phyloP scores from a whole-genome alignment of 1,140 invertebrate species.

The Rhynchophorus ferrugineus region DNA sequence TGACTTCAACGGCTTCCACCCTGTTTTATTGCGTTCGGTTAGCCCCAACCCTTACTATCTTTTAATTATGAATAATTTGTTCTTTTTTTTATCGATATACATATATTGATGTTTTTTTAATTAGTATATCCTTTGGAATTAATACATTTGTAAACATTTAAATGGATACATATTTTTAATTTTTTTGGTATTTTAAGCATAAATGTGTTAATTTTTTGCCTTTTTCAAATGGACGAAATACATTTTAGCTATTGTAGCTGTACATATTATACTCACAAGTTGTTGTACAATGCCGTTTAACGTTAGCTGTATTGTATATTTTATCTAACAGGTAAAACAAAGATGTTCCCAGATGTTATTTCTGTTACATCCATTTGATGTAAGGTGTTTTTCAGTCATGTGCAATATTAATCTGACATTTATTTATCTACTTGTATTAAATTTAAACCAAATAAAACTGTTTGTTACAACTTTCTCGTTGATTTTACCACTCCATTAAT shows the following conservation, averaged over 20 bases:
- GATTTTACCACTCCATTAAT: not conserved
- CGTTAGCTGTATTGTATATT: constrained; percentile 31
- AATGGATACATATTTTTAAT: constrained; percentile 24
- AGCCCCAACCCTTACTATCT: not conserved
- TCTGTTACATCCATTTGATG: constrained; percentile 39
- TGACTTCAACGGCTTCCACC: not conserved
- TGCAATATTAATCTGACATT: constrained; percentile 42
- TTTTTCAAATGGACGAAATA: constrained; percentile 38
- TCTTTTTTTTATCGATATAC: constrained; percentile 23
- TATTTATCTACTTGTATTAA: constrained; percentile 43
- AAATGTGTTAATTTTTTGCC: constrained; percentile 22
- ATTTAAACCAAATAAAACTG: constrained; percentile 43
- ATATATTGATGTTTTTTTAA: constrained; percentile 17
- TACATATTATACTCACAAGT: constrained; percentile 36
- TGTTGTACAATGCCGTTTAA: constrained; percentile 31
- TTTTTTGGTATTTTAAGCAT: constrained; percentile 22
- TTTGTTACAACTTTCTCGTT: constrained; percentile 35
- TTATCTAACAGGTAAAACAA: constrained; percentile 23
- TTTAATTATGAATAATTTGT: constrained; percentile 20
- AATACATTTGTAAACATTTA: constrained; percentile 15
- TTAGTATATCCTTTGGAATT: constrained; percentile 13
- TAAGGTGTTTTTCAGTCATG: constrained; percentile 40
- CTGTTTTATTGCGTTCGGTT: not conserved
- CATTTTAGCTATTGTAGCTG: constrained; percentile 33
- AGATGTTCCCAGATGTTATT: constrained; percentile 24